Percentiles rank a stretch among this genome's conserved stretches.
Conservation (phyloP, 1,140 invertebrate species). For the Polyergus mexicanus region DNA sequence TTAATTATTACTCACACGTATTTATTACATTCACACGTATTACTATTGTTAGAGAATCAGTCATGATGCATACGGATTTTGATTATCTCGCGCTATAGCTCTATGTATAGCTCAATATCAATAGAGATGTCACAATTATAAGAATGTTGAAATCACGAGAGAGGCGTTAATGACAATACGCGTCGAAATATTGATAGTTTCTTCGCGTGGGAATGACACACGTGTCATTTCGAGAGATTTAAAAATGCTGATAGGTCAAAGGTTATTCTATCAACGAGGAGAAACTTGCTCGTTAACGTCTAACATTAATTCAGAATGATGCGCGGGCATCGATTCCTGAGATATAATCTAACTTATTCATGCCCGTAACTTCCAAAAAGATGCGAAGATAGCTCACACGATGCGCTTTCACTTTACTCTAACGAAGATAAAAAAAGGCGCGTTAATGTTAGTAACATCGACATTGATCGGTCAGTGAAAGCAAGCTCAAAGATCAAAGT, state of each 20-base stretch:
- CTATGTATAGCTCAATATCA: not conserved
- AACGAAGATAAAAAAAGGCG: constrained; percentile 10
- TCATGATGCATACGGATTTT: not conserved
- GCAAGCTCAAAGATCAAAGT: constrained; percentile 3
- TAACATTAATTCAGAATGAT: constrained; percentile 27
- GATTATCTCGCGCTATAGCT: not conserved
- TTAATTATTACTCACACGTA: not conserved
- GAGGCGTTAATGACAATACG: constrained; percentile 11
- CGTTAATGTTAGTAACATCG: not conserved
- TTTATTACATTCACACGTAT: too few relatives aligned
- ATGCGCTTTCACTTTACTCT: constrained; percentile 28
- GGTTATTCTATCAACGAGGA: constrained; percentile 4
- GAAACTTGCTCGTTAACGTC: constrained; percentile 16
- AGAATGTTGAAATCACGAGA: constrained; percentile 25
- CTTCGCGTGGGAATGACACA: constrained; percentile 19
- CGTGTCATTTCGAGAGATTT: constrained; percentile 44
- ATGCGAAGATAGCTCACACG: not conserved
- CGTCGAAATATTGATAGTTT: not conserved
- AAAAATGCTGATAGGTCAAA: constrained; percentile 34
- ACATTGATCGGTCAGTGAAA: constrained; percentile 43
- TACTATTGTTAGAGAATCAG: too few relatives aligned
- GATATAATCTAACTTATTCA: not conserved
- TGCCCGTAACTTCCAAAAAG: not conserved
- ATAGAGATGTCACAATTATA: constrained; percentile 29
- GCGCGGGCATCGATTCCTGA: not conserved